Base-by-base conservation (phyloP, 2,888 invertebrate species). In the Drosophila tanythrix region DNA sequence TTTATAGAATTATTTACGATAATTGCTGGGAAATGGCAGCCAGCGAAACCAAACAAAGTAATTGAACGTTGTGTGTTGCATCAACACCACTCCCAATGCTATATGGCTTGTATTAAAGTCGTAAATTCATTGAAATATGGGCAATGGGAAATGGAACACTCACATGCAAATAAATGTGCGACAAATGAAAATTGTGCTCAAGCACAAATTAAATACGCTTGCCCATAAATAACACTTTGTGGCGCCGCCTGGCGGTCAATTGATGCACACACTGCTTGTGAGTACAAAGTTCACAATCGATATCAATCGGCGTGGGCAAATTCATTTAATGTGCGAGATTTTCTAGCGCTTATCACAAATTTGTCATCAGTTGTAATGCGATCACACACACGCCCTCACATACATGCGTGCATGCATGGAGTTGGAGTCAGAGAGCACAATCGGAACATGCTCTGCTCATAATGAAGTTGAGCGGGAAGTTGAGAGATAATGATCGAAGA, bases 321-420 rank as follows among this genome's bases (percentile, higher is more conserved):
- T 86, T 79, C 69, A 79, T 74, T 81, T 74, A 69, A 81, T 78
- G 25, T 25, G 61, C 74, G 74, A 78, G 82, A 79, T 79, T 79
- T 74, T 70, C 70, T 71, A 70, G 59, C 56, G 79, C 88, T 90
- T 90, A 86, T 86, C 85, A 81, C 65, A 89, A 80, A 89, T 89
- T 89, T 86, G 90, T 89, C 90, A 86, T 86, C 85, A 62, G 88
- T 85, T 86, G 88, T 76, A 80, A 82, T 83, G 75, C 84, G 71
- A 71, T 67, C 70, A 59, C 60, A 52, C 76, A 46, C 46, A 18
- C 15, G 33, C 51, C 21, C 7, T 25, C 18, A 29, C 29, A 29
- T 15, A 53, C 5, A 67, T 33, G 33, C 10, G 33, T n/a, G 27
- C 11, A 43, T 46, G 15, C n/a, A 33, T 40, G 50, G 43, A 64